A percentile compares a stretch with the other conserved stretches of the same genome.
phyloP scores from a whole-genome alignment of 2,113 vertebrate species.

The Megaceryle maxima region DNA sequence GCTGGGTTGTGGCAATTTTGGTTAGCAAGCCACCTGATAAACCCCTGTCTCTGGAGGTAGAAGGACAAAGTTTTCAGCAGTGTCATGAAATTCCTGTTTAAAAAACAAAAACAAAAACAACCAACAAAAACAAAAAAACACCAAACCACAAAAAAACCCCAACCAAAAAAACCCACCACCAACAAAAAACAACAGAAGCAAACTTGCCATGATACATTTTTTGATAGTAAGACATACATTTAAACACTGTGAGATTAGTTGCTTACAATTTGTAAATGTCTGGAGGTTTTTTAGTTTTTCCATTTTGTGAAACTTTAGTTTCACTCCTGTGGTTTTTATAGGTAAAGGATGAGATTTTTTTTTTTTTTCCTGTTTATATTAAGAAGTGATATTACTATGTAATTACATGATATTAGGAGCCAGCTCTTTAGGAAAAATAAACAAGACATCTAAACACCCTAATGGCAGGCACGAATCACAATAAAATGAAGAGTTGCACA shows the following conservation, averaged over 20 bases:
- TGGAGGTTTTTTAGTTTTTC: background rate
- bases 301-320: background rate
- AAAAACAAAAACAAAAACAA: background rate
- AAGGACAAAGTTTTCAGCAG: background rate
- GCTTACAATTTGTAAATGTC: background rate
- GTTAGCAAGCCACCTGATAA: background rate
- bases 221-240: background rate
- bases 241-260: background rate
- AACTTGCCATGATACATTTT: background rate
- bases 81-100: background rate
- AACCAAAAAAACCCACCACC: too few species aligned
- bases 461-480: background rate
- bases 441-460: background rate
- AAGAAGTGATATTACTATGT: background rate
- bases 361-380: background rate
- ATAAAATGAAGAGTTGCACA: background rate
- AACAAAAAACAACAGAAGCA: too few species aligned
- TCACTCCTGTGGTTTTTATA: background rate
- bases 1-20: background rate
- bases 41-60: background rate
- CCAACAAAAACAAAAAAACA: too few species aligned
- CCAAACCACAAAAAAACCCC: background rate
- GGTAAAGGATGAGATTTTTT: background rate
- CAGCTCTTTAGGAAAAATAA: background rate
- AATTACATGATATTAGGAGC: background rate